Conservation (phyloP, 1,140 invertebrate species). For the Anagrus nilaparvatae region DNA sequence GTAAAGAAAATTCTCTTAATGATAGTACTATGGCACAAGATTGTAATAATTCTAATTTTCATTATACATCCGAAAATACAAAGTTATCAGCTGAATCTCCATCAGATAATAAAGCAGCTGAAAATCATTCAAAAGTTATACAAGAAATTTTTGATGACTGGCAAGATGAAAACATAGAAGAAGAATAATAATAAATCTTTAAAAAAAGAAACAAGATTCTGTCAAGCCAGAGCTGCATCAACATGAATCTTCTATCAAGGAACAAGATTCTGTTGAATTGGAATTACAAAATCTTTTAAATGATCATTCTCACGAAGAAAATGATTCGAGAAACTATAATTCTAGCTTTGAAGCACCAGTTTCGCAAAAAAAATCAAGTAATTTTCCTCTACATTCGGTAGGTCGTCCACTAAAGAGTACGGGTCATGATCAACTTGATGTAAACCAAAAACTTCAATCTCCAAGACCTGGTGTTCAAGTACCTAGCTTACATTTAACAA, state of each 20-base stretch:
- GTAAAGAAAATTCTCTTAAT: too few relatives aligned
- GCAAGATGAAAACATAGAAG: constrained; percentile 34
- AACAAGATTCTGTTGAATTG: constrained; percentile 33
- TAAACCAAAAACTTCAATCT: constrained; percentile 16
- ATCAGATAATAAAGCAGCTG: too few relatives aligned
- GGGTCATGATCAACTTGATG: constrained; percentile 1
- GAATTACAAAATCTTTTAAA: constrained; percentile 36
- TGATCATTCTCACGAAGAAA: constrained; percentile 20
- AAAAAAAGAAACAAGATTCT: too few relatives aligned
- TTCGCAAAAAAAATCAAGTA: too few relatives aligned
- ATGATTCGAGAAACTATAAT: too few relatives aligned
- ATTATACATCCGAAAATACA: too few relatives aligned
- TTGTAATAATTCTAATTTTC: too few relatives aligned
- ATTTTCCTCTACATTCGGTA: too few relatives aligned
- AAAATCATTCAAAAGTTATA: constrained; percentile 34
- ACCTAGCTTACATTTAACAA: constrained; percentile 30
- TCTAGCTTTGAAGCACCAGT: too few relatives aligned
- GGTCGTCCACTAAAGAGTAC: constrained; percentile 4
- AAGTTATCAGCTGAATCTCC: too few relatives aligned
- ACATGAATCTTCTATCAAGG: constrained; percentile 14
- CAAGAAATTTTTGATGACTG: constrained; percentile 41
- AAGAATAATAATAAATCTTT: constrained; percentile 23
- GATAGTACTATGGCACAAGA: too few relatives aligned
- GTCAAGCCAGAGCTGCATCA: too few relatives aligned
- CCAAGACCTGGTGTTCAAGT: constrained; percentile 23